phyloP scores from a whole-genome alignment of 2,113 vertebrate species.

The Silurus meridionalis region DNA sequence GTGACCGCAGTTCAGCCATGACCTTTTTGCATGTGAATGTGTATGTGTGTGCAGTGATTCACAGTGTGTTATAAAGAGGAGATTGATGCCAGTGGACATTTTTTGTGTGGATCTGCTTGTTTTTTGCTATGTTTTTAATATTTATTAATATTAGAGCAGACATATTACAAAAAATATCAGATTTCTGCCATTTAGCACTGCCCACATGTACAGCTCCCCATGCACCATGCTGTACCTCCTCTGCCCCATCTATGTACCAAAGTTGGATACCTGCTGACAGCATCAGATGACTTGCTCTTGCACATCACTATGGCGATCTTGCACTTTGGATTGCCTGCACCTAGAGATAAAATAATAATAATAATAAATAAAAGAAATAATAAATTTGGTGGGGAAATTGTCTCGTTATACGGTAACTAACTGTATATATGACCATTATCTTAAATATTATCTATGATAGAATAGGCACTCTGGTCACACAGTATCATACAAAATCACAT shows the following conservation, averaged over 20 bases:
- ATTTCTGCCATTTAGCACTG: neutral
- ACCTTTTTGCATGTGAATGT: neutral
- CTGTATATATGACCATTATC: neutral
- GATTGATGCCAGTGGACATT: neutral
- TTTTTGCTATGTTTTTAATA: neutral
- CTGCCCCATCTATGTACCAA: neutral
- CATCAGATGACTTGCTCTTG: constrained; percentile 67
- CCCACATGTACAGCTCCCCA: neutral
- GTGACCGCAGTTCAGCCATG: no score
- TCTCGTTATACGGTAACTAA: neutral
- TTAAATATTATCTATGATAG: neutral
- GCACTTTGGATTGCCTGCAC: constrained; percentile 85
- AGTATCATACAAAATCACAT: neutral
- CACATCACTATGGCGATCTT: constrained; percentile 90
- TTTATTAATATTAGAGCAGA: neutral
- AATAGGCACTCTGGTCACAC: neutral
- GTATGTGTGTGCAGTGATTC: neutral
- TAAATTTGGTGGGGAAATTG: neutral
- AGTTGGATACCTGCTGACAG: constrained; percentile 73
- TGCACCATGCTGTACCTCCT: neutral
- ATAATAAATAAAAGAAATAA: neutral
- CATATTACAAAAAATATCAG: neutral
- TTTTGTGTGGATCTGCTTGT: neutral
- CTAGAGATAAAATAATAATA: constrained; percentile 63
- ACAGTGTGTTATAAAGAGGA: neutral